phyloP scores from a whole-genome alignment of 2,113 vertebrate genomes.

The Ictidomys tridecemlineatus region DNA sequence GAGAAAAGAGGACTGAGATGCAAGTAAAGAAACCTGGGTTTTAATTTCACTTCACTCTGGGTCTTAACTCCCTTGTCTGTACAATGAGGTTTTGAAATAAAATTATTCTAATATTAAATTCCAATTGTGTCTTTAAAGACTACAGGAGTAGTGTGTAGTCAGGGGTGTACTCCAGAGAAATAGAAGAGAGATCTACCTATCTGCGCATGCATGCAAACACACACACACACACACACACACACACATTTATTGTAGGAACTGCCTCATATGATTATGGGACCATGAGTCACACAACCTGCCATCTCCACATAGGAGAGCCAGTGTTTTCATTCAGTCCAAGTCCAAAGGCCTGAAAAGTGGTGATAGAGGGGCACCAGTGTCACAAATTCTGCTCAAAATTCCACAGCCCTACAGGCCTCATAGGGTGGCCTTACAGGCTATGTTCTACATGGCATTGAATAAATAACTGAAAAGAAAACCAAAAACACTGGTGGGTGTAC shows the following conservation, averaged over 20 bases:
- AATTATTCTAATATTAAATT: background rate
- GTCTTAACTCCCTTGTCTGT: background rate
- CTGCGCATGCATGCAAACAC: too few species aligned
- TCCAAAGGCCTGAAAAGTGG: background rate
- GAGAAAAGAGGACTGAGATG: background rate
- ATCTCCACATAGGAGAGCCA: background rate
- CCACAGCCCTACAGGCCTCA: background rate
- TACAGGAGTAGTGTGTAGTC: background rate
- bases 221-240: too few species aligned
- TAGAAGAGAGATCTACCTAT: background rate
- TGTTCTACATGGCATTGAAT: background rate
- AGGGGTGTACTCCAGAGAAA: background rate
- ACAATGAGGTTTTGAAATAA: slow-evolving; percentile 6
- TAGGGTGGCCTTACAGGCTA: background rate
- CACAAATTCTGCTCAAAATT: background rate
- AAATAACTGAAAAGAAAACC: background rate
- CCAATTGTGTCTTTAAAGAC: background rate
- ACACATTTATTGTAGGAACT: background rate
- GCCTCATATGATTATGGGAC: background rate
- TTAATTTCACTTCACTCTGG: background rate
- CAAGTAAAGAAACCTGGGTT: background rate
- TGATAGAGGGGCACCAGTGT: accelerated
- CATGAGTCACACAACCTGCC: background rate
- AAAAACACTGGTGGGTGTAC: background rate
- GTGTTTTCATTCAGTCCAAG: background rate